phyloP scores from a whole-genome alignment of 1,140 invertebrate genomes.

The Drosophila oshimai region DNA sequence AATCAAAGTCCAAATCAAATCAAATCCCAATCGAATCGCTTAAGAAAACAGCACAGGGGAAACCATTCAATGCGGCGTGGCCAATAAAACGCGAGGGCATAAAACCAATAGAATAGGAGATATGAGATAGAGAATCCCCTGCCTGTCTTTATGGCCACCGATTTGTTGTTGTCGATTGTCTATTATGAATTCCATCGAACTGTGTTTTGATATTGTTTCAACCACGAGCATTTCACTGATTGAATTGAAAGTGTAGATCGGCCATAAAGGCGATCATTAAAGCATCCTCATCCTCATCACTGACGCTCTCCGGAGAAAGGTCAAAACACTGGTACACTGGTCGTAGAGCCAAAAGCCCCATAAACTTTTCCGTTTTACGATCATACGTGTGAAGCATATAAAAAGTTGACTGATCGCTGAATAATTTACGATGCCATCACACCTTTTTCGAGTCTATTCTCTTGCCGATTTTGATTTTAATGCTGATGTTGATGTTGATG shows the following conservation, averaged over 20 bases:
- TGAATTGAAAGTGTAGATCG: conserved; percentile 55
- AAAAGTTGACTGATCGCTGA: conserved; percentile 42
- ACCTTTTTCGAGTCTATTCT: conserved; percentile 4
- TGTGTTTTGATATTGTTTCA: conserved; percentile 58
- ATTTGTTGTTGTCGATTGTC: conserved; percentile 34
- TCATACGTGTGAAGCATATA: conserved; percentile 28
- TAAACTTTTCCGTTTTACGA: conserved; percentile 39
- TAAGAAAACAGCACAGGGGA: conserved; percentile 65
- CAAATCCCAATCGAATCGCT: conserved; percentile 66
- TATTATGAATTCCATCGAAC: conserved; percentile 71
- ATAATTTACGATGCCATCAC: conserved; percentile 34
- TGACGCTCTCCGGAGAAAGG: conserved; percentile 12
- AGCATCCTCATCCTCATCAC: neutral
- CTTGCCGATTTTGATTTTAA: neutral
- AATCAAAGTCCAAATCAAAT: conserved; percentile 65
- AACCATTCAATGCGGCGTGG: conserved; percentile 53
- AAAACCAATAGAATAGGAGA: conserved; percentile 16
- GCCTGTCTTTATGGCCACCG: conserved; percentile 16
- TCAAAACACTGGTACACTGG: neutral
- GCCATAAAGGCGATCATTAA: conserved; percentile 23
- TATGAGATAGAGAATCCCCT: conserved; percentile 3
- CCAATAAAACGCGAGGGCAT: conserved; percentile 50
- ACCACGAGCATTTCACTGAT: conserved; percentile 50
- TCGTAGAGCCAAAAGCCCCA: conserved; percentile 21
- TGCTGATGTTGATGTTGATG: neutral